A percentile compares a stretch with the other conserved stretches of the same genome.
Conservation (phyloP, 1,140 invertebrate species). For the Nasonia longicornis region DNA sequence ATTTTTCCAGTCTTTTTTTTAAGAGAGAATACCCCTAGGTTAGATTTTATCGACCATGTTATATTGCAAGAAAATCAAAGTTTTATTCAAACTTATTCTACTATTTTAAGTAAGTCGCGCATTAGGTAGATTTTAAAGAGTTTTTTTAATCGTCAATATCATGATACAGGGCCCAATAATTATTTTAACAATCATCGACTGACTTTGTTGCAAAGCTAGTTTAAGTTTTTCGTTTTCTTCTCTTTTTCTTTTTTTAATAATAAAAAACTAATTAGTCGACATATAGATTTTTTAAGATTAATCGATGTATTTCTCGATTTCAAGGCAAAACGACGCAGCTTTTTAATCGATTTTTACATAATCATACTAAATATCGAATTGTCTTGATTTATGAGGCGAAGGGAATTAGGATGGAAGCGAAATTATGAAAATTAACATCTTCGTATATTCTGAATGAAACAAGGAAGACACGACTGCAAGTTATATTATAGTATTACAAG, state of each 20-base stretch:
- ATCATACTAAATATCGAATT: constrained; percentile 9
- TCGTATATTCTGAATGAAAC: constrained; percentile 4
- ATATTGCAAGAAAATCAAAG: constrained; percentile 43
- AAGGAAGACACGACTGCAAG: constrained; percentile 19
- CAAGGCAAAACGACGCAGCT: not conserved
- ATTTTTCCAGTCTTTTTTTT: constrained; percentile 27
- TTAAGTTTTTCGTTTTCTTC: constrained; percentile 1
- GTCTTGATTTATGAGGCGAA: constrained; percentile 8
- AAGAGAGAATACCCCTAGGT: constrained; percentile 21
- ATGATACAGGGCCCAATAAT: constrained; percentile 40
- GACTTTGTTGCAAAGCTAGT: constrained; percentile 34
- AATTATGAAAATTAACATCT: not conserved
- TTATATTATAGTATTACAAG: constrained; percentile 26
- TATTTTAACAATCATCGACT: constrained; percentile 44
- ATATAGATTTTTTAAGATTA: constrained; percentile 15
- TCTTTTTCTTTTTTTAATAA: constrained; percentile 2
- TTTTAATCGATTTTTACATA: not conserved
- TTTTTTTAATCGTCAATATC: constrained; percentile 32
- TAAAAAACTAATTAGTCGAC: constrained; percentile 26
- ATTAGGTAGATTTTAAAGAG: constrained; percentile 28
- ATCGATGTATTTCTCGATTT: not conserved
- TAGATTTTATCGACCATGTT: constrained; percentile 40
- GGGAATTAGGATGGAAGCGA: not conserved
- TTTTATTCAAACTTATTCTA: constrained; percentile 37
- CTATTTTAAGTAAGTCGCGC: constrained; percentile 32